Percentiles rank a stretch among this genome's conserved stretches.
Conservation (phyloP, 2,797 vertebrate genomes). For the Chlorospingus semifuscus region DNA sequence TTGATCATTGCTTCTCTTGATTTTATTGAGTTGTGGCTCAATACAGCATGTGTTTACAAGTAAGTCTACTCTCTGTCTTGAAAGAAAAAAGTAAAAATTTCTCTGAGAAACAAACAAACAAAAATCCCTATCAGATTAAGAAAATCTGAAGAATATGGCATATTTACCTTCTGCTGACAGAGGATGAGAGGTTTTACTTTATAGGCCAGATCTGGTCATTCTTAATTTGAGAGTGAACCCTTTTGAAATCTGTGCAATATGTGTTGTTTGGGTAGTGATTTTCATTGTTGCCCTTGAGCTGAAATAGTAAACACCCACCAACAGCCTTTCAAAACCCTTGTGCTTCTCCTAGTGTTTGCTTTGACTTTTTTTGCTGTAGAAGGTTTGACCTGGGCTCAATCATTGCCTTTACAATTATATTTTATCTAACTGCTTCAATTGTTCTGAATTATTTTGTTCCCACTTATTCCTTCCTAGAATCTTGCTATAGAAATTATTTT, state of each 20-base stretch:
- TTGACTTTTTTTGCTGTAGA: background rate
- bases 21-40: background rate
- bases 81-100: background rate
- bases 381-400: background rate
- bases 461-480: background rate
- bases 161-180: background rate
- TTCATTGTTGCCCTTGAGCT: background rate
- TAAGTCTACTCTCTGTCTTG: background rate
- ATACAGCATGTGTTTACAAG: background rate
- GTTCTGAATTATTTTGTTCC: background rate
- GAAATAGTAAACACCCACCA: background rate
- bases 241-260: background rate
- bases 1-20: background rate
- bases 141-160: background rate
- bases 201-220: background rate
- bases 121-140: accelerated
- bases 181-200: background rate
- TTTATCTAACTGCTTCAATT: background rate
- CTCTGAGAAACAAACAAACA: background rate
- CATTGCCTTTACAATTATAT: background rate
- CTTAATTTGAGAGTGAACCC: background rate
- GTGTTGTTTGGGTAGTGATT: background rate
- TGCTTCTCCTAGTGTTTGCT: background rate
- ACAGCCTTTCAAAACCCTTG: background rate
- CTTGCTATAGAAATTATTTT: background rate